Evolutionary conservation across 1,140 invertebrate genomes (phyloP), one percentile per base, ranked within the genome.

Genomic region (Diprion similis): DNA sequence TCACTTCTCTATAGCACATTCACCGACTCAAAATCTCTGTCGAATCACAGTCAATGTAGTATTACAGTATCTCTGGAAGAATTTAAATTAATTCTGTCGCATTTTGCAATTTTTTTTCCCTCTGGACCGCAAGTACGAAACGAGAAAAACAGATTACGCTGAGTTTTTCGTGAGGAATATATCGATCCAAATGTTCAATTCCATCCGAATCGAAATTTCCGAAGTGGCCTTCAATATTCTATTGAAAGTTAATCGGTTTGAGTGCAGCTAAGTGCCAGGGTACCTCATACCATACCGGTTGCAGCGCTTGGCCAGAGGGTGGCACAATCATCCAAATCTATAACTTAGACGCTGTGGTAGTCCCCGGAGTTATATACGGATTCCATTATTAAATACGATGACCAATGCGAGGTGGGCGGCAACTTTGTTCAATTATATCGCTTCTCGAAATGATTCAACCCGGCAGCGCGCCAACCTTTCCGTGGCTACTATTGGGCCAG

Each of bases 331-430:
- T 59, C 11, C 9, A 59, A 15, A 59, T 17, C 51, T 13, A 18
- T 68, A 68, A 45, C 66, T 68, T 68, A 18, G 17, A 7, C 37
- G 13, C 18, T 68, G 18, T 19, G 66, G 66, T 68, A 0, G 37
- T 68, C 66, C 37, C 17, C 6, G 66, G 37, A 68, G 66, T 18
- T 68, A 68, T 68, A 11, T 18, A 18, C 66, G 66, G 18, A 13
- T 45, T 68, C 13, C 37, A 68, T 19, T 68, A 68, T 68, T 68
- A 68, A 68, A 68, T 45, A 68, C 66, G 11, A 68, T 68, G 66
- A 68, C 66, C 18, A 19, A 68, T 68, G 37, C 37, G 17, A 45
- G 18, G 66, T 19, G 66, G 66, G 17, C 18, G 18, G 66, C 66
- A 19, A 45, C 37, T 68, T 19, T 7, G 18, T 68, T 68, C 18